phyloP scores from a whole-genome alignment of 1,140 invertebrate species.

The Nasonia vitripennis region DNA sequence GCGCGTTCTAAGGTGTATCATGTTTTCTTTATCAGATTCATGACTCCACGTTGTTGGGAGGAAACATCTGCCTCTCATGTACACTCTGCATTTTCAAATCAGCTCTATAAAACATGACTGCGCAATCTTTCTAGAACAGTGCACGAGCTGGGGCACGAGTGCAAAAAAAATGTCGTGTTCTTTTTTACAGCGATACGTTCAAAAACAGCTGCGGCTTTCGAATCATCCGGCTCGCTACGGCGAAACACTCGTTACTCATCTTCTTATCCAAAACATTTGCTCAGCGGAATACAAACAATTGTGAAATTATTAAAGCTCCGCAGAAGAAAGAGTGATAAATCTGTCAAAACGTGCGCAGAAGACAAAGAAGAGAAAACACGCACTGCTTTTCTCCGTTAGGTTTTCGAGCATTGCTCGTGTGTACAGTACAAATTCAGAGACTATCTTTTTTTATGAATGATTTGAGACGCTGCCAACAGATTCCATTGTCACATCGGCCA shows the following conservation, averaged over 20 bases:
- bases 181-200: too few relatives aligned
- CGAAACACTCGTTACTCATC: background rate
- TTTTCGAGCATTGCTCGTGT: constrained; percentile 1
- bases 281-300: background rate
- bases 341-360: background rate
- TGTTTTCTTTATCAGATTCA: constrained; percentile 39
- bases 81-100: constrained; percentile 19
- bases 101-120: constrained; percentile 1
- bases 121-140: background rate
- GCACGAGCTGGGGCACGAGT: background rate
- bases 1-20: constrained; percentile 1
- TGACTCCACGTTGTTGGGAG: background rate
- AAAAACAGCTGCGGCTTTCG: background rate
- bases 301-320: constrained; percentile 30
- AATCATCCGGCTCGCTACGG: background rate
- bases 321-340: background rate
- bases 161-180: background rate
- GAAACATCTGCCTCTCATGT: constrained; percentile 15
- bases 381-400: constrained; percentile 30
- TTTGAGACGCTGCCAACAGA: constrained; percentile 53
- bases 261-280: constrained; percentile 10
- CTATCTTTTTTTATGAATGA: constrained; percentile 47
- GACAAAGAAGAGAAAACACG: background rate
- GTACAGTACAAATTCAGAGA: background rate
- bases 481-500: background rate